Evolutionary conservation across 2,113 vertebrate species (phyloP).

Genomic region (Glareola pratincola): DNA sequence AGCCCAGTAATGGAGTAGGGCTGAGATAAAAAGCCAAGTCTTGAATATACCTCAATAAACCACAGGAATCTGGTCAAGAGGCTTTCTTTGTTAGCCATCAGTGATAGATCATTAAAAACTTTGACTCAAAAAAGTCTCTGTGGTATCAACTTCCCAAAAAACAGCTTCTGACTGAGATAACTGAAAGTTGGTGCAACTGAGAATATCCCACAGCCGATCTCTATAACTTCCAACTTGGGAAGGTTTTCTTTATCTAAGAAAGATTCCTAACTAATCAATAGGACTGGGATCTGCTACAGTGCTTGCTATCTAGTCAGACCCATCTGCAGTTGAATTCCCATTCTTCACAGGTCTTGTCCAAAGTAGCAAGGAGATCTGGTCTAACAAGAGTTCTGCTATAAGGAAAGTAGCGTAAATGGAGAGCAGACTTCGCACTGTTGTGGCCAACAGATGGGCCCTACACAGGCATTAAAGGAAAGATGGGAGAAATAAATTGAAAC

Average conservation of each 20-base stretch:
- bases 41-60: background rate
- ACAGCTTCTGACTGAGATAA: slow-evolving; percentile 13
- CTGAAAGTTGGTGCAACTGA: slow-evolving; percentile 21
- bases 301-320: background rate
- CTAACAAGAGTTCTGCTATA: background rate
- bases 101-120: slow-evolving; percentile 31
- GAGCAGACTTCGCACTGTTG: background rate
- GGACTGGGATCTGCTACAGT: background rate
- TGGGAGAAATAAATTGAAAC: background rate
- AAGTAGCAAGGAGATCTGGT: background rate
- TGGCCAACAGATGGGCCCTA: background rate
- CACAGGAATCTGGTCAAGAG: background rate
- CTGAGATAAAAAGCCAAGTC: background rate
- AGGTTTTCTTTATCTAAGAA: background rate
- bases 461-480: background rate
- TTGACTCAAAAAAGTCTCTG: background rate
- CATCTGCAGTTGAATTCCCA: background rate
- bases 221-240: background rate
- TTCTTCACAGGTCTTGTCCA: background rate
- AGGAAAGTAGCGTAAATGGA: background rate
- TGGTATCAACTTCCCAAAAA: background rate
- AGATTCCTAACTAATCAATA: background rate
- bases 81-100: background rate
- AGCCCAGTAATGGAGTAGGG: background rate
- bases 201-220: background rate